These are phyloP conservation scores for Xestia sexstrigata DNA, from an alignment of 2,888 invertebrate species.

Conservation along the genomic window DNA sequence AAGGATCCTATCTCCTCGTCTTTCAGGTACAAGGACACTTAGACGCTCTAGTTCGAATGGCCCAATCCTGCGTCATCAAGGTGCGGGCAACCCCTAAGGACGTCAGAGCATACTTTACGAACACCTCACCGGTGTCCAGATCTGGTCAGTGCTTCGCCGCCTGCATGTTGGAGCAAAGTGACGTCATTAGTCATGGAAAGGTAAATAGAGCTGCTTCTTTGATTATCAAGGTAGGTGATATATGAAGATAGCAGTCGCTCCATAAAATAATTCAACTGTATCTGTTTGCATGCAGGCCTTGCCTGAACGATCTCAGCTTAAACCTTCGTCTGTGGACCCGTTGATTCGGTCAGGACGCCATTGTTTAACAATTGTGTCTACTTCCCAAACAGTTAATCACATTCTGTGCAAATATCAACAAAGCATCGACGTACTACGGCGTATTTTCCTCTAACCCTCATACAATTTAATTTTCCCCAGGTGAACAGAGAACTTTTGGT, in stretches of 20 bases:
- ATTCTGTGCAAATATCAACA: neutral
- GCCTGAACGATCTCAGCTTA: neutral
- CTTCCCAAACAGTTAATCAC: too few species aligned
- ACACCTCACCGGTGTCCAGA: conserved; percentile 84
- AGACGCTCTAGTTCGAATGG: conserved; percentile 85
- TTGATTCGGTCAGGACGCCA: too few species aligned
- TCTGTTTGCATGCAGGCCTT: neutral
- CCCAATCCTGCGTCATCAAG: conserved; percentile 87
- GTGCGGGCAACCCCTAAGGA: conserved; percentile 87
- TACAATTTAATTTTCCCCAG: conserved; percentile 66
- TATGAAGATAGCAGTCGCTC: neutral
- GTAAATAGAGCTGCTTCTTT: conserved; percentile 63
- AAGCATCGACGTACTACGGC: neutral
- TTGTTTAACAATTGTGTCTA: too few species aligned
- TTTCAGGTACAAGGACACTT: conserved; percentile 86
- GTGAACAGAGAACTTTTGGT: conserved; percentile 85
- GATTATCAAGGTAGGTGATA: neutral
- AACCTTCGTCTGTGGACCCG: too few species aligned
- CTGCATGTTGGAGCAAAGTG: conserved; percentile 89
- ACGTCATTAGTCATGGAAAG: conserved; percentile 86
- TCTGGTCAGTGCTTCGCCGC: conserved; percentile 88
- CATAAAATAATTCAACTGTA: neutral
- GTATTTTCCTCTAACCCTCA: neutral
- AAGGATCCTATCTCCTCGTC: neutral
- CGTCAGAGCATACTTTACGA: conserved; percentile 87